Evolutionary conservation across 2,888 invertebrate species (phyloP).

Genomic region (Tenthredo scrophulariae): DNA sequence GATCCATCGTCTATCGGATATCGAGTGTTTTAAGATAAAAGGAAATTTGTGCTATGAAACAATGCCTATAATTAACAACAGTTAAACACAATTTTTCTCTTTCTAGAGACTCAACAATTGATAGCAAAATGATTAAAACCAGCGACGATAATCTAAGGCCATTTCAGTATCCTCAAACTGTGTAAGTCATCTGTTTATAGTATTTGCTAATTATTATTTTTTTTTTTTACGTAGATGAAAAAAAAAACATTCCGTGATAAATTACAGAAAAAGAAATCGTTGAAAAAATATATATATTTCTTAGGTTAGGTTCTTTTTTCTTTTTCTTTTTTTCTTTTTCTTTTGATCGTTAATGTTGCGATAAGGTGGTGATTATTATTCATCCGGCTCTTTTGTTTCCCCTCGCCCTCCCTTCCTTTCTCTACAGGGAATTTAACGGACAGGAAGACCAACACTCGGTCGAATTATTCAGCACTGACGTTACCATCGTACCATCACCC

Average conservation of each 20-base stretch:
- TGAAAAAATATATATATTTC: not conserved
- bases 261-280: not conserved
- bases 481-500: slow-evolving; percentile 85
- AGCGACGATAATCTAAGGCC: slow-evolving; percentile 63
- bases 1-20: not conserved
- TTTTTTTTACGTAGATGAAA: not conserved
- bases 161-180: slow-evolving; percentile 63
- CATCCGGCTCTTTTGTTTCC: not conserved
- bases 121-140: slow-evolving; percentile 65
- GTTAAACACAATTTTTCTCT: not conserved
- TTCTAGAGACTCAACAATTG: slow-evolving; percentile 58
- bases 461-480: slow-evolving; percentile 82
- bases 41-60: not conserved
- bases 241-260: not conserved
- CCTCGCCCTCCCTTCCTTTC: not conserved
- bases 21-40: not conserved
- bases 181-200: slow-evolving; percentile 59
- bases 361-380: not conserved
- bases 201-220: slow-evolving; percentile 30
- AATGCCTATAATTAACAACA: not conserved
- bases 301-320: not conserved
- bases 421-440: slow-evolving; percentile 81
- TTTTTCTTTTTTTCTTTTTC: not conserved
- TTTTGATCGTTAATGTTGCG: too few species aligned
- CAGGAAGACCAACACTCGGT: slow-evolving; percentile 82